Percentiles rank a stretch among this genome's conserved stretches.
phyloP scores from a whole-genome alignment of 2,888 invertebrate genomes.

The Drosophila algonquin region DNA sequence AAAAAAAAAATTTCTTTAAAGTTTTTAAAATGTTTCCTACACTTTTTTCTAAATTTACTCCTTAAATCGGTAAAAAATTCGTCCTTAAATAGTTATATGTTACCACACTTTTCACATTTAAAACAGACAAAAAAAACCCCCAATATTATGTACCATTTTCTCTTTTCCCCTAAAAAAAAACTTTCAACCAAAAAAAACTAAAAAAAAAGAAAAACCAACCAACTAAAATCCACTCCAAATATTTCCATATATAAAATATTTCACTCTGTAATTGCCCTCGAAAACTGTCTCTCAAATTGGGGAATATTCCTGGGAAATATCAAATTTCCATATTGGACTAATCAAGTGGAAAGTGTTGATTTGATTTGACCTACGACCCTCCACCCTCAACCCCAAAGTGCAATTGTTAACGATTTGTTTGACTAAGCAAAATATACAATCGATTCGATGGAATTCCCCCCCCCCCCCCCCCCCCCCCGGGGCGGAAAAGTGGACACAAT shows the following conservation, averaged over 20 bases:
- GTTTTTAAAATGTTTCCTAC: no score
- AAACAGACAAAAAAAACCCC: no score
- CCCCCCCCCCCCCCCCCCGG: no score
- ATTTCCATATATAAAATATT: conserved; percentile 14
- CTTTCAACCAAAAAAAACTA: no score
- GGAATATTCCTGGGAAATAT: conserved; percentile 42
- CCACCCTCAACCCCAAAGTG: conserved; percentile 10
- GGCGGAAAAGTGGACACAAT: neutral
- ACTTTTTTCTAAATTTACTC: neutral
- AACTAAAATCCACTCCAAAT: neutral
- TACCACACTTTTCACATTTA: no score
- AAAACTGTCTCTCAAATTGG: conserved; percentile 7
- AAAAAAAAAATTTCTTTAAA: neutral
- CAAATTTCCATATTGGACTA: conserved; percentile 55
- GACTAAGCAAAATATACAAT: conserved; percentile 36
- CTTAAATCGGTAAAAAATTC: neutral
- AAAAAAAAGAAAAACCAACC: no score
- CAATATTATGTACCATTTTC: neutral
- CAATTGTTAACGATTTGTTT: conserved; percentile 74
- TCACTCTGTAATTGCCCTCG: conserved; percentile 48
- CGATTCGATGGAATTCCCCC: neutral
- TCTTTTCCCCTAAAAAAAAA: neutral
- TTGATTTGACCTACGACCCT: conserved; percentile 53
- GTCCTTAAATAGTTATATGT: no score
- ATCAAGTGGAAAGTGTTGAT: conserved; percentile 74